phyloP scores from a whole-genome alignment of 2,888 invertebrate species.

The Willowsia nigromaculata region DNA sequence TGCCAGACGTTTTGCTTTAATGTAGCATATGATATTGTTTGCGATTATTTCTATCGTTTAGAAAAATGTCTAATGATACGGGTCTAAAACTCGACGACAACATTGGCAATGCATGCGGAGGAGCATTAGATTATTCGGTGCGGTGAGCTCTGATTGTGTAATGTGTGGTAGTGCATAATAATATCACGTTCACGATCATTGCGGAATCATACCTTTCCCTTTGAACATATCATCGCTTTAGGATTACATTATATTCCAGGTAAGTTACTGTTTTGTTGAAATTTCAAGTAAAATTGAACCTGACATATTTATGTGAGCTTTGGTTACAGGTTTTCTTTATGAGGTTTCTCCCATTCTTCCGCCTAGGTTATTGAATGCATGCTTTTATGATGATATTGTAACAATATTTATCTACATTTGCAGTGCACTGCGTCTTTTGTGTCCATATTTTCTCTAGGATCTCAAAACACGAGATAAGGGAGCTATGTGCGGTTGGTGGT shows the following conservation, averaged over 20 bases:
- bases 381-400: background rate
- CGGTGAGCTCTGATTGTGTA: background rate
- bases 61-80: background rate
- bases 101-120: background rate
- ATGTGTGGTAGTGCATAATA: background rate
- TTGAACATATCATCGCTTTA: background rate
- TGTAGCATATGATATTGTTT: background rate
- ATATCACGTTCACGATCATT: background rate
- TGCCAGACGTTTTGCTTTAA: background rate
- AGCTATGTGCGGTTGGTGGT: background rate
- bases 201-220: background rate
- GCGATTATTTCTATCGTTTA: background rate
- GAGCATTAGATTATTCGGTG: background rate
- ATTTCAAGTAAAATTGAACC: constrained; percentile 52
- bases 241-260: background rate
- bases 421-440: constrained; percentile 8
- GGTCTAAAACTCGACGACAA: background rate
- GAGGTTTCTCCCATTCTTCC: background rate
- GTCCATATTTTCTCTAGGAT: background rate
- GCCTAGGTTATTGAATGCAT: constrained; percentile 26
- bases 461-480: background rate
- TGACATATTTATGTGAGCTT: constrained; percentile 58
- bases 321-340: constrained; percentile 31
- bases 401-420: background rate
- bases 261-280: background rate